Evolutionary conservation across 2,888 invertebrate genomes (phyloP), one percentile per base, ranked within the genome.

Genomic region (Synergus laeviventris): DNA sequence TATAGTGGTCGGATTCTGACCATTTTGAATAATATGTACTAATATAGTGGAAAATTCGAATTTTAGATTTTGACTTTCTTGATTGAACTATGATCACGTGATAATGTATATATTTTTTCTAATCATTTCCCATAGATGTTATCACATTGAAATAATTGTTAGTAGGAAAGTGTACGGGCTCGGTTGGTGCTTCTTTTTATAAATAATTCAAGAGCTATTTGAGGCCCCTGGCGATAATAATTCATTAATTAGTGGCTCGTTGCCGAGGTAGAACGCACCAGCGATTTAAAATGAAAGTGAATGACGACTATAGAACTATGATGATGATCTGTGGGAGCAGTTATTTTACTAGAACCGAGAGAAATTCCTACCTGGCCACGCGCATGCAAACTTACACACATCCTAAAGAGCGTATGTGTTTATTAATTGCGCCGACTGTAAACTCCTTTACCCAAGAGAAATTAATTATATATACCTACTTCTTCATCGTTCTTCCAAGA

Each of bases 181-280:
- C 56, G n/a, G 56, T 54, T n/a, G 9, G 11, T 56, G 56, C 56
- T 56, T 56, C 45, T 56, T 56, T 56, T 56, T 56, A 56, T 56
- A 56, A 56, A 56, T 56, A 56, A 56, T 56, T 56, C 56, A 56
- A 21, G 56, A 56, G 56, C 21, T 56, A n/a, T 56, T 56, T 11
- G 21, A 56, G 56, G 56, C 56, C 56, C 16, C 56, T 56, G 56
- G 56, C 56, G 56, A 80, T 80, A 80, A 80, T 80, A 80, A 75
- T 78, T 78, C 74, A 78, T 80, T 80, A 80, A 80, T 80, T 80
- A 80, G 76, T 78, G 76, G 74, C 59, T 78, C 78, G 70, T 61
- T 75, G 76, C 75, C 79, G 79, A 78, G 78, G 78, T 77, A 80
- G 76, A 80, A 78, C 79, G 14, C 42, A 42, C 42, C 42, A 14